phyloP scores from a whole-genome alignment of 1,140 invertebrate genomes.

The Cataglyphis hispanica region DNA sequence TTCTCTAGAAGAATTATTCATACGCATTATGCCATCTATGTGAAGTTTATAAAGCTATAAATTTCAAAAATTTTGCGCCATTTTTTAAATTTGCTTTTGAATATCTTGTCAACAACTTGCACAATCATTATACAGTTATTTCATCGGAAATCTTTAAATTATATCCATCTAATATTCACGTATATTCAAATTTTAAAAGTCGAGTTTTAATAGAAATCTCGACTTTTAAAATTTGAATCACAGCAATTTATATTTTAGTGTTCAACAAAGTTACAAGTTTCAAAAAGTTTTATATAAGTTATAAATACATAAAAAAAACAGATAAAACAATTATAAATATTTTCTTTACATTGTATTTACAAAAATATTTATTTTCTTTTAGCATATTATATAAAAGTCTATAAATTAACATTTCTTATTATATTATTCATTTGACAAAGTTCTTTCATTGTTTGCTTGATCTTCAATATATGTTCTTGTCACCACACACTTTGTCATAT shows the following conservation, averaged over 20 bases:
- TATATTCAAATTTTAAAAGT: too few species aligned
- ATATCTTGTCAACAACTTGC: too few species aligned
- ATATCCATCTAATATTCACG: too few species aligned
- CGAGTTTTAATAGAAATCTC: too few species aligned
- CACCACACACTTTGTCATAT: slow-evolving; percentile 92
- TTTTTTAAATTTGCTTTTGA: too few species aligned
- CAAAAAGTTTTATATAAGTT: too few species aligned
- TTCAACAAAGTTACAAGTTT: too few species aligned
- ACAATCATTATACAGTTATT: too few species aligned
- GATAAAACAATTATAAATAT: background rate
- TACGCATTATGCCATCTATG: background rate
- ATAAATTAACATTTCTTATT: background rate
- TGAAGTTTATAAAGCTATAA: background rate
- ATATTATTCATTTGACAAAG: background rate
- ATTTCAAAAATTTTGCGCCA: background rate
- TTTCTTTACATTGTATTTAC: background rate
- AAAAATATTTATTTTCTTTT: slow-evolving; percentile 1
- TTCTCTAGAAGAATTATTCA: background rate
- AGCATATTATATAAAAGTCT: background rate
- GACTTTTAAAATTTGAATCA: too few species aligned
- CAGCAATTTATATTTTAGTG: too few species aligned
- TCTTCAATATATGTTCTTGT: slow-evolving; percentile 88
- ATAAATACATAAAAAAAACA: background rate
- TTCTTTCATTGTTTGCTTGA: slow-evolving; percentile 60
- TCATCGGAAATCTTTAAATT: too few species aligned